Evolutionary conservation across 1,140 invertebrate species (phyloP), one percentile per base, ranked within the genome.

Genomic region (Euura lappo): DNA sequence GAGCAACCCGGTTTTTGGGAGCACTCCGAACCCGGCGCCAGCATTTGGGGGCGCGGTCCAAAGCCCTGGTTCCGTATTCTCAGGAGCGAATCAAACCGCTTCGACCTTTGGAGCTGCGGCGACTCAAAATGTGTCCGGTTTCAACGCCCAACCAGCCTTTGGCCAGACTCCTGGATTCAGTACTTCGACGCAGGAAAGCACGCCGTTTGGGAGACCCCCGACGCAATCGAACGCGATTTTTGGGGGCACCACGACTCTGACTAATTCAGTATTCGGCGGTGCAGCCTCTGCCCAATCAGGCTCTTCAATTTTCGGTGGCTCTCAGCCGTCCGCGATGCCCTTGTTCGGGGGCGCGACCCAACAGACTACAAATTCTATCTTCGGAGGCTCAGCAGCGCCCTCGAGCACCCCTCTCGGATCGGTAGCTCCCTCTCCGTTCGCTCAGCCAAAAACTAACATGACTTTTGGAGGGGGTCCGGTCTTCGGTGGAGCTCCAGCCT

Each of bases 381-480:
- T 81, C 2, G 79, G 79, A 3, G 13, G 72, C 1, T 70, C 78
- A 3, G 47, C 74, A 3, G 47, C 75, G 0, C 44, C 78, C 2
- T 69, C 67, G 1, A 74, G 51, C 4, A 76, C 77, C 13, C 46
- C 76, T 2, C 71, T 70, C 44, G 78, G 68, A n/a, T 47, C 76
- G 6, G 71, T 74, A 0, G 71, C 45, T 44, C 76, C 51, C 13
- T 60, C 51, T 11, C 51, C 83, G 8, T 82, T 84, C 43, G 76
- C 73, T 2, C 77, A 80, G 5, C 10, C 79, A 5, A 75, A 81
- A 42, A 74, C 51, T 60, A n/a, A n/a, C 6, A 51, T 70, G 3
- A 71, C 68, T 6, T 86, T 86, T 67, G 83, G 84, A 7, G 79
- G 80, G 69, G 77, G 75, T 7, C 78, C 83, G 1, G 76, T 85